Evolutionary conservation across 2,113 vertebrate genomes (phyloP).

Genomic region (Anoplopoma fimbria): DNA sequence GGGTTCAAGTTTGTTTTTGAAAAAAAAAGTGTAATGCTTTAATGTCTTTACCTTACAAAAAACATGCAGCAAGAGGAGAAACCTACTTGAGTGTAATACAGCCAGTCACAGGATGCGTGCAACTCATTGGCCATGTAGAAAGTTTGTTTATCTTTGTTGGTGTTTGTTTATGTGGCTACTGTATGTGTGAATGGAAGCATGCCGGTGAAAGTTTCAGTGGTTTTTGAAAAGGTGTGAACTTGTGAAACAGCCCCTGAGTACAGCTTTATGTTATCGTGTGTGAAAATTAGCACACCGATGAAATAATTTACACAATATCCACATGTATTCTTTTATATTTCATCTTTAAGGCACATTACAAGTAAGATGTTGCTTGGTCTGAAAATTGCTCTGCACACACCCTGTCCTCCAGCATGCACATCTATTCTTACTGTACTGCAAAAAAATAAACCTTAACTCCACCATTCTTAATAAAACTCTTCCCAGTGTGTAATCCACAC

Average conservation of each 20-base stretch:
- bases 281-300: background rate
- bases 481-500: background rate
- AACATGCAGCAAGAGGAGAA: slow-evolving; percentile 34
- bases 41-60: slow-evolving; percentile 78
- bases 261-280: background rate
- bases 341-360: background rate
- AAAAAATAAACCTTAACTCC: background rate
- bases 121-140: slow-evolving; percentile 16
- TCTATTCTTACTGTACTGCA: background rate
- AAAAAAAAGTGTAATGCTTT: slow-evolving; percentile 76
- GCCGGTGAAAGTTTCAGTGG: slow-evolving; percentile 32
- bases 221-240: slow-evolving; percentile 41
- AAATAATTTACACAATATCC: background rate
- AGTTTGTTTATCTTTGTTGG: slow-evolving; percentile 43
- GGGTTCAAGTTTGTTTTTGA: slow-evolving; percentile 79
- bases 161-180: slow-evolving; percentile 50
- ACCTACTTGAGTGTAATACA: background rate
- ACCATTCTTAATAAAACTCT: background rate
- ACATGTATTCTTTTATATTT: slow-evolving; percentile 3
- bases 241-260: background rate
- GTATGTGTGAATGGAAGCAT: slow-evolving; percentile 42
- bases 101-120: slow-evolving; percentile 22
- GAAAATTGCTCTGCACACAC: background rate
- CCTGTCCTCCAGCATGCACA: background rate
- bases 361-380: background rate